phyloP scores from a whole-genome alignment of 1,140 invertebrate genomes.

The Nephila pilipes region DNA sequence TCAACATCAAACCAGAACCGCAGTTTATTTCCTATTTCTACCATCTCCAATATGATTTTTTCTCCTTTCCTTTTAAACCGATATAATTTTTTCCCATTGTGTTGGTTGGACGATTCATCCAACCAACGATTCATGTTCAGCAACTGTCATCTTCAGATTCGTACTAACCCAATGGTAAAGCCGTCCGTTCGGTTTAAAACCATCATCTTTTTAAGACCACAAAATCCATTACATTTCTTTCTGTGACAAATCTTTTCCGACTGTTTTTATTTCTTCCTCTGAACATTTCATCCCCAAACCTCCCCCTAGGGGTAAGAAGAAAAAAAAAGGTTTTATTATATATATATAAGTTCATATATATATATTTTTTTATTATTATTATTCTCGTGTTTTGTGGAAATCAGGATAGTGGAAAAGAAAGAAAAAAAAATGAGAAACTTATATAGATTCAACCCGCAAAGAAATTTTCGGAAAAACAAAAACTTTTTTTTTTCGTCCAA shows the following conservation, averaged over 20 bases:
- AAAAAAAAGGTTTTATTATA: constrained; percentile 62
- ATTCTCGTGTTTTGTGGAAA: background rate
- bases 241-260: constrained; percentile 43
- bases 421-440: constrained; percentile 8
- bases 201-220: constrained; percentile 75
- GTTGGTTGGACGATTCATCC: constrained; percentile 9
- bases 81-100: constrained; percentile 11
- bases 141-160: constrained; percentile 64
- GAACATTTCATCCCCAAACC: background rate
- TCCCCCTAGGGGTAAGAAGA: background rate
- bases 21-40: constrained; percentile 25
- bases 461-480: background rate
- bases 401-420: background rate
- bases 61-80: background rate
- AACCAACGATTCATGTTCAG: constrained; percentile 8
- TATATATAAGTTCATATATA: constrained; percentile 37
- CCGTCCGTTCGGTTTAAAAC: constrained; percentile 64
- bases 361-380: constrained; percentile 1
- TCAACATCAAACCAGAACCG: constrained; percentile 48
- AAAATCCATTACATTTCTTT: constrained; percentile 75
- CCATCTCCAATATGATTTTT: background rate
- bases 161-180: constrained; percentile 64
- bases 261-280: constrained; percentile 39
- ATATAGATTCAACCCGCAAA: constrained; percentile 4
- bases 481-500: background rate